A percentile compares a stretch with the other conserved stretches of the same genome.
Evolutionary conservation across 2,113 vertebrate genomes (phyloP).

Genomic region (Pachyramphus minor): DNA sequence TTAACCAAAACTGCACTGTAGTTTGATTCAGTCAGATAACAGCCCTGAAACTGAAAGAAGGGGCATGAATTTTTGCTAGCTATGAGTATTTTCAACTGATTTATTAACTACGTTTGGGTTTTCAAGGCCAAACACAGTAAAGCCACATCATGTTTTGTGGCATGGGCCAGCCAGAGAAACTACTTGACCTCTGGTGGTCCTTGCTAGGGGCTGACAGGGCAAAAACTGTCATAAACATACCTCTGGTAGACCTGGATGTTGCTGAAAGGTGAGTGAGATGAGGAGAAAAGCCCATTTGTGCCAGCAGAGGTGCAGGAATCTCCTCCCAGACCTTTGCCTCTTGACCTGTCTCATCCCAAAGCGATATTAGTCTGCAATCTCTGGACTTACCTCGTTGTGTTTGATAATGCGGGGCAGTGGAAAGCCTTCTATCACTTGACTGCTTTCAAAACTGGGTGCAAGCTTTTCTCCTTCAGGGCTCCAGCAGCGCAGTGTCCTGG

Average conservation of each 20-base stretch:
- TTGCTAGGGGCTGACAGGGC: background rate
- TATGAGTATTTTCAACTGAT: background rate
- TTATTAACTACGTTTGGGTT: background rate
- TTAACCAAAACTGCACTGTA: background rate
- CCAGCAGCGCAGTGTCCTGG: background rate
- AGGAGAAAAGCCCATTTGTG: background rate
- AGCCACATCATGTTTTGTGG: background rate
- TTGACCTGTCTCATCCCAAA: background rate
- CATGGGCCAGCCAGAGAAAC: background rate
- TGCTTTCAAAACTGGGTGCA: background rate
- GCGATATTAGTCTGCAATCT: fast-evolving
- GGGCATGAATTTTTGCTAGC: background rate
- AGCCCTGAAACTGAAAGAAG: background rate
- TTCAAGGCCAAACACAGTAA: background rate
- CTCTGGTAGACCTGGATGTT: background rate
- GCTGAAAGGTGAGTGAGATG: background rate
- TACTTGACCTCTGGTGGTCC: background rate
- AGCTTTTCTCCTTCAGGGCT: background rate
- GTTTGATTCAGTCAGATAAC: background rate
- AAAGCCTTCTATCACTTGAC: background rate
- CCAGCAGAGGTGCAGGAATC: fast-evolving
- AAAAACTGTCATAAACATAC: background rate
- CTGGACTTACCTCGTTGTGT: background rate
- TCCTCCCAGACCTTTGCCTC: background rate
- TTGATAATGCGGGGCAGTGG: background rate